Evolutionary conservation across 2,113 vertebrate species (phyloP).

Genomic region (Tragulus kanchil): DNA sequence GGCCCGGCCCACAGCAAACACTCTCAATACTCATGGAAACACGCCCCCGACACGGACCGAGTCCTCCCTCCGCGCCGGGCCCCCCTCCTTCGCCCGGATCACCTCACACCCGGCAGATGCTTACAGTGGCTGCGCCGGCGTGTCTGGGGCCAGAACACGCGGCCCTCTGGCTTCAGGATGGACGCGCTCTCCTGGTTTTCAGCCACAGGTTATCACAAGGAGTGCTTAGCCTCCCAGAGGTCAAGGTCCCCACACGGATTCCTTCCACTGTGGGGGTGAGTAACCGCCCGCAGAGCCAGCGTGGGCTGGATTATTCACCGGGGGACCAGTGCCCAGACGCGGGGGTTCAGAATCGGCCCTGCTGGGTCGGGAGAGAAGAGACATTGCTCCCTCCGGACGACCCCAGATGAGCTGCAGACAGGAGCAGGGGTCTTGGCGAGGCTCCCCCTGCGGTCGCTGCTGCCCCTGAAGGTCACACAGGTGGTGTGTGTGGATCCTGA

Average conservation of each 20-base stretch:
- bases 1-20: rapidly evolving
- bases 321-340: rapidly evolving
- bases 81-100: rapidly evolving
- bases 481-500: rapidly evolving
- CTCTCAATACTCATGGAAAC: not conserved
- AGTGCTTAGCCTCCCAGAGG: rapidly evolving
- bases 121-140: rapidly evolving
- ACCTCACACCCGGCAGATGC: rapidly evolving
- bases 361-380: too few species aligned
- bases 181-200: rapidly evolving
- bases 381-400: rapidly evolving
- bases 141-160: not conserved
- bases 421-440: rapidly evolving
- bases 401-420: not conserved
- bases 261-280: not conserved
- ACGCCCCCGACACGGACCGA: rapidly evolving
- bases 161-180: not conserved
- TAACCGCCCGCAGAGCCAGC: rapidly evolving
- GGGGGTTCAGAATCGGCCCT: not conserved
- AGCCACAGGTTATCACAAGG: not conserved
- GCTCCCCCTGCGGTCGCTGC: rapidly evolving
- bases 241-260: not conserved
- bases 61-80: rapidly evolving
- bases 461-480: rapidly evolving
- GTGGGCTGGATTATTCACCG: rapidly evolving